Evolutionary conservation across 2,888 invertebrate genomes (phyloP).

Genomic region (Pantelozetes paolii): DNA sequence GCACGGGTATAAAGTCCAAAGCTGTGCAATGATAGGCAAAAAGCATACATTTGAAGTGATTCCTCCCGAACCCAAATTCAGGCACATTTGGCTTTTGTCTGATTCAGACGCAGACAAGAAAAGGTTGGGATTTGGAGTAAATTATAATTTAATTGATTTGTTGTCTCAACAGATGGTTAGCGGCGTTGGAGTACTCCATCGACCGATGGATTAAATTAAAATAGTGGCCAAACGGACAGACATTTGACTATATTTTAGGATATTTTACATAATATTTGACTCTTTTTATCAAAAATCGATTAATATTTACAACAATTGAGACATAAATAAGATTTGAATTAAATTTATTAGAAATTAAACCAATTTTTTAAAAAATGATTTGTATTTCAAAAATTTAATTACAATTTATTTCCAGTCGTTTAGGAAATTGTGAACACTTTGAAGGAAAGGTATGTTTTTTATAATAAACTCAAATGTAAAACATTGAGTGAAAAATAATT

Average conservation of each 20-base stretch:
- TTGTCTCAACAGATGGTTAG: constrained; percentile 73
- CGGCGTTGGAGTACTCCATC: constrained; percentile 88
- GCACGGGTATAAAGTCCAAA: constrained; percentile 87
- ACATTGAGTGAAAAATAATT: no score
- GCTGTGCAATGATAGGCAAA: constrained; percentile 68
- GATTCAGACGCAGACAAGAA: constrained; percentile 92
- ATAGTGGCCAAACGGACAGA: constrained; percentile 45
- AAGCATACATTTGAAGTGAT: constrained; percentile 86
- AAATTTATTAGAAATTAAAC: no score
- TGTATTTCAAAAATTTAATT: no score
- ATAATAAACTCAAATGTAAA: no score
- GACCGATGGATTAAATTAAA: constrained; percentile 67
- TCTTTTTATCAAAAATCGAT: no score
- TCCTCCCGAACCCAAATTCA: constrained; percentile 78
- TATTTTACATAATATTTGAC: constrained; percentile 16
- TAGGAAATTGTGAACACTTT: no score
- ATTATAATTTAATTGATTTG: constrained; percentile 43
- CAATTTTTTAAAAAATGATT: no score
- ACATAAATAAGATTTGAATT: no score
- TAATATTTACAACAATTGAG: no score
- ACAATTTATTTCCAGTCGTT: no score
- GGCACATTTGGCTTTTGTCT: constrained; percentile 85
- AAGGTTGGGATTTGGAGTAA: constrained; percentile 59
- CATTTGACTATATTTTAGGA: not conserved
- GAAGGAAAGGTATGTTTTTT: no score